Conservation (phyloP, 2,797 vertebrate species). For the Spatula clypeata region DNA sequence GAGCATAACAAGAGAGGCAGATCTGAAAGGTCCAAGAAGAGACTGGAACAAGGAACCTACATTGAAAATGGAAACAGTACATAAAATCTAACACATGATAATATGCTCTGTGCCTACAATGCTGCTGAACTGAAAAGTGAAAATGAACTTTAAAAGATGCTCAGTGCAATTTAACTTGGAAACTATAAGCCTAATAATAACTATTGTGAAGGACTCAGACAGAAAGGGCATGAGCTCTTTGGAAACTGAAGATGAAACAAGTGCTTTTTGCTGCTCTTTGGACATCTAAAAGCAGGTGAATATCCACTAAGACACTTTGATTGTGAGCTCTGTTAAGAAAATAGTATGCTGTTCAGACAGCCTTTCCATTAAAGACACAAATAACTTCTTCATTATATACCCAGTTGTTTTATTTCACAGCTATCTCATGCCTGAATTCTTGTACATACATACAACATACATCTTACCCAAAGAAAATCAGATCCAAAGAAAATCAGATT, state of each 20-base stretch:
- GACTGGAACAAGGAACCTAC: neutral
- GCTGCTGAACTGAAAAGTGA: neutral
- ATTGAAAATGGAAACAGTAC: neutral
- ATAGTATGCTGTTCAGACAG: neutral
- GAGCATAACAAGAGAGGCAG: conserved; percentile 19
- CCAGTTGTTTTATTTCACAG: neutral
- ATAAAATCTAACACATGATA: neutral
- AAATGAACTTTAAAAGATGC: neutral
- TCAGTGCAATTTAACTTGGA: neutral
- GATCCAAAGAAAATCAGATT: neutral
- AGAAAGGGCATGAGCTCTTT: neutral
- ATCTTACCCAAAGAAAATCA: neutral
- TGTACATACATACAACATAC: neutral
- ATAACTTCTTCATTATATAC: neutral
- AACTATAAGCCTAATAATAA: neutral
- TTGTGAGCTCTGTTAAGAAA: neutral
- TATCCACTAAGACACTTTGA: neutral
- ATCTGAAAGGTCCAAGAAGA: conserved; percentile 35
- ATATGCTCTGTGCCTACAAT: neutral
- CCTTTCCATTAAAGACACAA: neutral
- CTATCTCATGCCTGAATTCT: neutral
- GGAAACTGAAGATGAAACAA: neutral
- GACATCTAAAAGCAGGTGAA: neutral
- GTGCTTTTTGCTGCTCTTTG: neutral
- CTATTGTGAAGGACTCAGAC: neutral